phyloP scores from a whole-genome alignment of 2,113 vertebrate species.

The Sebastes schlegelii region DNA sequence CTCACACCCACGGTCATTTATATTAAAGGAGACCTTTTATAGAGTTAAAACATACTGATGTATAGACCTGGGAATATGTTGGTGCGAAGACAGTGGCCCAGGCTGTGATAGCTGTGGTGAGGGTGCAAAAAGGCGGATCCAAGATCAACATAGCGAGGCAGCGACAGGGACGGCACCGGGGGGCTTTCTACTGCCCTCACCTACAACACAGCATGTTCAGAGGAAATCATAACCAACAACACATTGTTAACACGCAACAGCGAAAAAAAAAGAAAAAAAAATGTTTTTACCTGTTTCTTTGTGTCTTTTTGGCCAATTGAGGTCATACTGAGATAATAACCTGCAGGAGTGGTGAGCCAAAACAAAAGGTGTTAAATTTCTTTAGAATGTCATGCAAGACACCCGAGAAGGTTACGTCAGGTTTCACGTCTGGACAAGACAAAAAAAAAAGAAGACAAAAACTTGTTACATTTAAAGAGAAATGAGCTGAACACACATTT shows the following conservation, averaged over 20 bases:
- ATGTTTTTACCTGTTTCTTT: not conserved
- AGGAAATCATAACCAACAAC: not conserved
- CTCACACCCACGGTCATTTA: not conserved
- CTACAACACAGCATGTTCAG: constrained; percentile 11
- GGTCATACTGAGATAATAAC: constrained; percentile 36
- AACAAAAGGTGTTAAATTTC: constrained; percentile 69
- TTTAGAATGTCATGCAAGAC: constrained; percentile 37
- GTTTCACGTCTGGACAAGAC: not conserved
- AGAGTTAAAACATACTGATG: not conserved
- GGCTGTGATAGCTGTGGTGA: constrained; percentile 45
- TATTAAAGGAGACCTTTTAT: not conserved
- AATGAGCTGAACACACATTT: not conserved
- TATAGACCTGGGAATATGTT: constrained; percentile 65
- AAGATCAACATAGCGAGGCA: constrained; percentile 48
- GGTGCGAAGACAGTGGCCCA: constrained; percentile 56
- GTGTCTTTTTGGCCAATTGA: constrained; percentile 22
- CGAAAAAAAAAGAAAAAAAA: not conserved
- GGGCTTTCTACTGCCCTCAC: constrained; percentile 7
- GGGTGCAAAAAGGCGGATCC: not conserved
- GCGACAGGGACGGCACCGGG: constrained; percentile 35
- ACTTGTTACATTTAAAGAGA: not conserved
- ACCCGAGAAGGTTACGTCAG: constrained; percentile 15
- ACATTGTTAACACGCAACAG: not conserved
- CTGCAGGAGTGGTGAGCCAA: not conserved
- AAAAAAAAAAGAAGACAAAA: not conserved